Conservation (phyloP, 2,113 vertebrate genomes). For the Dasyurus viverrinus region DNA sequence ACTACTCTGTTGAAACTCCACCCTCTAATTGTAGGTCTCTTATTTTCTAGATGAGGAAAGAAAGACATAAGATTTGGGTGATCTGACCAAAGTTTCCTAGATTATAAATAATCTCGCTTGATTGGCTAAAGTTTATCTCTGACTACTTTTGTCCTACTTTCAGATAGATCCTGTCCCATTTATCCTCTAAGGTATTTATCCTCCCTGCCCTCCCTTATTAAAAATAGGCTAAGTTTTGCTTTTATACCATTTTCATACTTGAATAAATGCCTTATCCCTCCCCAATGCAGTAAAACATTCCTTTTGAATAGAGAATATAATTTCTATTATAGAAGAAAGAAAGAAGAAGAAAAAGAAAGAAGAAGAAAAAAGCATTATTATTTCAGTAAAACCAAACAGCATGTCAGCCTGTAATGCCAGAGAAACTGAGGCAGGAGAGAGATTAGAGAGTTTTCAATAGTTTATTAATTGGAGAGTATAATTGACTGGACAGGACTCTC, state of each 20-base stretch:
- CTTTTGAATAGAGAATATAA: no score
- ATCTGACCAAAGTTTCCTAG: neutral
- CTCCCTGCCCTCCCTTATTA: neutral
- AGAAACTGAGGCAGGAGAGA: no score
- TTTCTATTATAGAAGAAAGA: no score
- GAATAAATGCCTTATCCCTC: no score
- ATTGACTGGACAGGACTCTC: no score
- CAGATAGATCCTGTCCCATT: no score
- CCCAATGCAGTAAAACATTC: no score
- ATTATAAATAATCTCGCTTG: neutral
- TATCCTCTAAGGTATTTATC: neutral
- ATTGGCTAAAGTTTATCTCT: neutral
- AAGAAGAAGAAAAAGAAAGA: no score
- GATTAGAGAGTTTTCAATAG: no score
- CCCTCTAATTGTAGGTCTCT: neutral
- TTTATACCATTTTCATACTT: neutral
- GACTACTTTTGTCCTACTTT: neutral
- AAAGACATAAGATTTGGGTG: neutral
- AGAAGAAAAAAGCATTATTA: neutral
- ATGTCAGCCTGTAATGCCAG: no score
- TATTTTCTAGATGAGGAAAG: neutral
- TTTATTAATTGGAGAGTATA: no score
- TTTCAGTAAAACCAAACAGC: neutral
- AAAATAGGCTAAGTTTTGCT: neutral
- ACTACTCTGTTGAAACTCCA: neutral